Evolutionary conservation across 2,888 invertebrate species (phyloP), one percentile per base, ranked within the genome.

Genomic region (Druceiella hillmani): DNA sequence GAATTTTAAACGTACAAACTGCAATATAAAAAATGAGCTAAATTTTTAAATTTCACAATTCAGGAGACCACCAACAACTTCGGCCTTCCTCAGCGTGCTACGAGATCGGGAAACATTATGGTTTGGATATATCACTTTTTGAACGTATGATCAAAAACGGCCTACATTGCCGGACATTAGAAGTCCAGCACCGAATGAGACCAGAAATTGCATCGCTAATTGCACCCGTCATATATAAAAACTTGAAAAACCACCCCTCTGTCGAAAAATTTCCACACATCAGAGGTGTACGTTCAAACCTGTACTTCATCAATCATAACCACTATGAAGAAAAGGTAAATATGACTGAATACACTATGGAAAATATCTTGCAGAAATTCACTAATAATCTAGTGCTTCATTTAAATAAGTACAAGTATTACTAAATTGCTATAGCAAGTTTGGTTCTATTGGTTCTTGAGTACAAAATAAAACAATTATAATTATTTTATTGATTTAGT

Each of bases 1-100:
- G n/a, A n/a, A n/a, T n/a, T n/a, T n/a, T n/a, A n/a, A n/a, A n/a
- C n/a, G n/a, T n/a, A n/a, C n/a, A n/a, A n/a, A n/a, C n/a, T n/a
- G n/a, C n/a, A n/a, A n/a, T n/a, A n/a, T n/a, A n/a, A n/a, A n/a
- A n/a, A n/a, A n/a, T n/a, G n/a, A n/a, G n/a, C n/a, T n/a, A n/a
- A n/a, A n/a, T n/a, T n/a, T n/a, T n/a, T n/a, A n/a, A n/a, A n/a
- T n/a, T n/a, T n/a, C n/a, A n/a, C n/a, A n/a, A n/a, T n/a, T n/a
- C 55, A 75, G 80, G 83, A 14, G 89, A 91, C 56, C 90, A 91
- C 57, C 77, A 84, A 54, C 91, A 92, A 56, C 64, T 92, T 37
- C 72, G 80, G 33, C 90, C 90, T 1, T 79, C 75, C 28, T 78
- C 83, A 3, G 76, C 83, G 2, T 79, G 79, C 37, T 79, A 79